Evolutionary conservation across 2,113 vertebrate genomes (phyloP).

Genomic region (Protomyctophum bolini): DNA sequence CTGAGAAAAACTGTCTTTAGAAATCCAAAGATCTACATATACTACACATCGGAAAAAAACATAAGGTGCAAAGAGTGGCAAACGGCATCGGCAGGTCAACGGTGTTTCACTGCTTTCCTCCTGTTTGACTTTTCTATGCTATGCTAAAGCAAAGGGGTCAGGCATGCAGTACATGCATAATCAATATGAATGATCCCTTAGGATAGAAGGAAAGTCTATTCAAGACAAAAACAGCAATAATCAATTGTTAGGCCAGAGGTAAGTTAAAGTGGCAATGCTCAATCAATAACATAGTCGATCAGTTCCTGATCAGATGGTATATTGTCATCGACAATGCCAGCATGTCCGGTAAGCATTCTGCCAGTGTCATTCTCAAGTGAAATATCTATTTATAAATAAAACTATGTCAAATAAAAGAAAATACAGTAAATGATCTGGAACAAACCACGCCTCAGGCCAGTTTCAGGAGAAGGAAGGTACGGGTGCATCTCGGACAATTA

Average conservation of each 20-base stretch:
- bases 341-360: too few species aligned
- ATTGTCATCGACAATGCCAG: too few species aligned
- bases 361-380: too few species aligned
- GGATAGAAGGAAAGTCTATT: background rate
- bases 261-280: background rate
- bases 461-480: too few species aligned
- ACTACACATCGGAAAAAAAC: too few species aligned
- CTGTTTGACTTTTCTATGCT: background rate
- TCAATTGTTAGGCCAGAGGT: background rate
- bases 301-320: background rate
- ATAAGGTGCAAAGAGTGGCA: background rate
- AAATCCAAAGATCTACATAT: too few species aligned
- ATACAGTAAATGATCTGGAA: too few species aligned
- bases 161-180: background rate
- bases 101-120: background rate
- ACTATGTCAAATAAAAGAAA: too few species aligned
- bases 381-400: too few species aligned
- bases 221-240: background rate
- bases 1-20: too few species aligned
- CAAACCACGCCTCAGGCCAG: too few species aligned
- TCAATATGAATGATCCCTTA: background rate
- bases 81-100: background rate
- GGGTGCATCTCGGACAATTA: too few species aligned
- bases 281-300: background rate
- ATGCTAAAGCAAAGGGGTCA: background rate